These are phyloP conservation scores for Leptinotarsa juncta DNA, from an alignment of 2,888 invertebrate species.

Conservation along the genomic window DNA sequence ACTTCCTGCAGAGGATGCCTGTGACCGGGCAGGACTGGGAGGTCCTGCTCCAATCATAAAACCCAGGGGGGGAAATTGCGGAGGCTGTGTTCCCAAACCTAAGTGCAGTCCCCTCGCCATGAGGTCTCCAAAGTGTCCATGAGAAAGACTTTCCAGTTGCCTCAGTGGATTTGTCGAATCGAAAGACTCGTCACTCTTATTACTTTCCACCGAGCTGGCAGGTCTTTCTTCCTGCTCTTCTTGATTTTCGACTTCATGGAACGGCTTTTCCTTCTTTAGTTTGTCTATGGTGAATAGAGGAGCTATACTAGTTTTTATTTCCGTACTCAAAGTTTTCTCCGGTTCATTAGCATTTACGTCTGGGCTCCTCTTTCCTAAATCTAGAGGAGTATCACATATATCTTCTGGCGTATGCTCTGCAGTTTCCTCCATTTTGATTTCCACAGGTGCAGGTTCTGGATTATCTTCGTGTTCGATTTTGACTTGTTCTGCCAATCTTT, in stretches of 20 bases:
- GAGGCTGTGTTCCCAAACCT: conserved; percentile 61
- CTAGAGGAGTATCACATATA: conserved; percentile 61
- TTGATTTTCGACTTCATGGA: conserved; percentile 55
- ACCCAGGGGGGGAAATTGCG: conserved; percentile 65
- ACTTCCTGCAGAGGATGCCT: conserved; percentile 73
- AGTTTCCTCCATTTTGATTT: conserved; percentile 12
- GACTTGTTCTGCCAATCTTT: conserved; percentile 51
- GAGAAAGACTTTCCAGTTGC: conserved; percentile 83
- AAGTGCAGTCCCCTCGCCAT: conserved; percentile 64
- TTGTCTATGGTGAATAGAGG: conserved; percentile 64
- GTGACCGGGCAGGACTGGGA: conserved; percentile 72
- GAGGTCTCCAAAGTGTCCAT: conserved; percentile 77
- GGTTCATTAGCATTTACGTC: conserved; percentile 66
- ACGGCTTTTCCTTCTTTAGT: conserved; percentile 63
- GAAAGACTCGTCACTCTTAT: conserved; percentile 71
- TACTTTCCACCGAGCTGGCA: conserved; percentile 69
- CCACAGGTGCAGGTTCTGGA: conserved; percentile 36
- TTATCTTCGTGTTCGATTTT: conserved; percentile 47
- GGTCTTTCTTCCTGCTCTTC: conserved; percentile 66
- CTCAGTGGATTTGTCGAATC: conserved; percentile 79
- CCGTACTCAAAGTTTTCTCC: conserved; percentile 56
- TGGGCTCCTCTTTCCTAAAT: conserved; percentile 65
- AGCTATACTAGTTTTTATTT: conserved; percentile 64
- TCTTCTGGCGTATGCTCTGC: conserved; percentile 49
- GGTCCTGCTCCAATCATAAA: conserved; percentile 69